A percentile compares a stretch with the other conserved stretches of the same genome.
Evolutionary conservation across 2,888 invertebrate genomes (phyloP).

Genomic region (Acleris holmiana): DNA sequence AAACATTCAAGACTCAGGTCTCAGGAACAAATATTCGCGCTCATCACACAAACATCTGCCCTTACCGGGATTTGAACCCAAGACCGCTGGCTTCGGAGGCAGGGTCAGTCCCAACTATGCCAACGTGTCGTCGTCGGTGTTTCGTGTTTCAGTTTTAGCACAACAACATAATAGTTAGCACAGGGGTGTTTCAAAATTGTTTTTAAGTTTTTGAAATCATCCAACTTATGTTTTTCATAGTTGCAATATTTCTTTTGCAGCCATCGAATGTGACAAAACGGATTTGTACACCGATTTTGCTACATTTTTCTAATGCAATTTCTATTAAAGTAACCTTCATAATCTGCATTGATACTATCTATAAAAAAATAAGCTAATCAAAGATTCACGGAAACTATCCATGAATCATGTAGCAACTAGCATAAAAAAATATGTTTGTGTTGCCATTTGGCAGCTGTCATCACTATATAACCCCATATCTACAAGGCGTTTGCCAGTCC

Average conservation of each 20-base stretch:
- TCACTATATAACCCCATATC: neutral
- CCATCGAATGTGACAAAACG: no score
- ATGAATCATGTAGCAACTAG: neutral
- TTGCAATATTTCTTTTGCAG: conserved; percentile 2
- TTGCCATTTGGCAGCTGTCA: neutral
- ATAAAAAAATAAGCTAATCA: conserved; percentile 5
- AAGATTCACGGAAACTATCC: neutral
- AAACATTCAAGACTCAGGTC: no score
- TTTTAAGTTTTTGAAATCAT: neutral
- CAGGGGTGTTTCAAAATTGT: neutral
- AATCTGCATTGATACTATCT: no score
- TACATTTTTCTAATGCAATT: no score
- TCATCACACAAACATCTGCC: no score
- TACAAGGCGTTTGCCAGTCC: neutral
- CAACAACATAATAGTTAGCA: conserved; percentile 1
- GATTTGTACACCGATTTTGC: no score
- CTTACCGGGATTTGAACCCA: no score
- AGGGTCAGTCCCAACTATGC: no score
- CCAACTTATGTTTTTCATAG: neutral
- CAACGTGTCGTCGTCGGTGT: no score
- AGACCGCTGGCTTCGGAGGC: no score
- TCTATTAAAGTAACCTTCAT: no score
- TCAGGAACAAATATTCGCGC: no score
- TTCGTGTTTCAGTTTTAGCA: neutral
- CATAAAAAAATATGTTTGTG: neutral